Evolutionary conservation across 1,140 invertebrate species (phyloP).

Genomic region (Ooceraea biroi): DNA sequence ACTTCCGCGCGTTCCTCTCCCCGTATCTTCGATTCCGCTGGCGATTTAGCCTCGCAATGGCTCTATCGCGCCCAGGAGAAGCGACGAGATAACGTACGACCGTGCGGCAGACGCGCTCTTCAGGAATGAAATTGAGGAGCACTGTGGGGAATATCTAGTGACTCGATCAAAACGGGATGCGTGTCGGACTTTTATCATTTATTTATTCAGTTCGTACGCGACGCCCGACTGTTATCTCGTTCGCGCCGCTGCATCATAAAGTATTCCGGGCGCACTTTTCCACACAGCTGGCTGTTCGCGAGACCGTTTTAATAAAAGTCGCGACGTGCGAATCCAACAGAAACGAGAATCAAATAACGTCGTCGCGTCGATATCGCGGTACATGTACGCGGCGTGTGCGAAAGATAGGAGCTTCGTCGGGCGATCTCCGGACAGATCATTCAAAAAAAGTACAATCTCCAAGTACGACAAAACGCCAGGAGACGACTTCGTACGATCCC

Average conservation of each 20-base stretch:
- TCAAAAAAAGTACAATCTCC: conserved; percentile 48
- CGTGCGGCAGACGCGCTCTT: conserved; percentile 27
- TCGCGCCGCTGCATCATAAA: neutral
- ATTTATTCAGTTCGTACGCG: conserved; percentile 45
- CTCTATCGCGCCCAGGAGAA: conserved; percentile 28
- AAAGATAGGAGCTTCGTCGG: conserved; percentile 50
- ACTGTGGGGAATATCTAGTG: neutral
- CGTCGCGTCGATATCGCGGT: too few species aligned
- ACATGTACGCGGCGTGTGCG: neutral
- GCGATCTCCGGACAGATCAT: conserved; percentile 64
- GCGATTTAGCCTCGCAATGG: conserved; percentile 64
- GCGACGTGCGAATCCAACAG: too few species aligned
- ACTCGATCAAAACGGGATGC: conserved; percentile 47
- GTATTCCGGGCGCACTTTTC: conserved; percentile 8
- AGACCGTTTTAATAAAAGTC: conserved; percentile 16
- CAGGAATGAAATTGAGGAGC: conserved; percentile 53
- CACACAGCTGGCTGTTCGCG: neutral
- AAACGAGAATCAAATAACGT: too few species aligned
- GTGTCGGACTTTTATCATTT: conserved; percentile 2
- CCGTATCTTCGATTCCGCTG: conserved; percentile 57
- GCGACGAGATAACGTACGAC: conserved; percentile 59
- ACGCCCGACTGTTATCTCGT: neutral
- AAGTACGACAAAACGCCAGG: conserved; percentile 70
- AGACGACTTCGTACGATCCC: conserved; percentile 57
- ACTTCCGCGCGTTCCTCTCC: conserved; percentile 58